Percentiles rank a stretch among this genome's conserved stretches.
phyloP scores from a whole-genome alignment of 1,140 invertebrate genomes.

The Pristionchus pacificus region DNA sequence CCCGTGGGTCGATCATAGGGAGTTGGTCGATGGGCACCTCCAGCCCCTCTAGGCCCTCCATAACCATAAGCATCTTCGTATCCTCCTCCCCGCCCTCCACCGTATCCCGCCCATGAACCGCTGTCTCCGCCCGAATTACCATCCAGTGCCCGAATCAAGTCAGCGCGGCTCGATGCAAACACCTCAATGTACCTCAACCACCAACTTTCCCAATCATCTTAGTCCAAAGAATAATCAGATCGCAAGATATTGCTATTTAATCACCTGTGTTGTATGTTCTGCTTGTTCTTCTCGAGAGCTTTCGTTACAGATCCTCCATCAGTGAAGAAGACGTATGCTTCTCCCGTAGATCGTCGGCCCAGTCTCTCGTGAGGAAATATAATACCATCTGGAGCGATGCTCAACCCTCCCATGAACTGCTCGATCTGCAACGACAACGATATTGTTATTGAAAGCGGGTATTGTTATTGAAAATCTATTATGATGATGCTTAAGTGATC shows the following conservation, averaged over 20 bases:
- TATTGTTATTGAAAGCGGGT: too few relatives aligned
- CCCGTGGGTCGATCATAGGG: conserved; percentile 2
- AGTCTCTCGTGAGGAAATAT: conserved; percentile 16
- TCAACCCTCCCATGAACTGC: conserved; percentile 21
- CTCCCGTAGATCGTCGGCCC: conserved; percentile 16
- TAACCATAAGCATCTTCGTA: not conserved
- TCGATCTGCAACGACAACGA: conserved; percentile 17
- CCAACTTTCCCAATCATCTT: not conserved
- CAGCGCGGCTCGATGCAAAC: conserved; percentile 22
- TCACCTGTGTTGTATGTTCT: conserved; percentile 33
- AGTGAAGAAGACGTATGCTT: conserved; percentile 31
- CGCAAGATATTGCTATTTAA: not conserved
- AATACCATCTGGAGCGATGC: conserved; percentile 23
- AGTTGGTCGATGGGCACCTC: not conserved
- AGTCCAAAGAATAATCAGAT: not conserved
- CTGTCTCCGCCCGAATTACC: not conserved
- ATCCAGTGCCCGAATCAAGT: conserved; percentile 14
- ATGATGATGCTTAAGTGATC: too few relatives aligned
- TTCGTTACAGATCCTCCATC: conserved; percentile 16
- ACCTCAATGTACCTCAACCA: conserved; percentile 38
- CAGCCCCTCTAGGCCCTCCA: not conserved
- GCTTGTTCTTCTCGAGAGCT: conserved; percentile 33
- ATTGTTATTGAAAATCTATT: not conserved
- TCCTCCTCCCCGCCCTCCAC: not conserved
- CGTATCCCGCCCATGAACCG: not conserved